Evolutionary conservation across 92 coral and sea anemone species (phyloP).

Genomic region (Parazoanthus darwini): DNA sequence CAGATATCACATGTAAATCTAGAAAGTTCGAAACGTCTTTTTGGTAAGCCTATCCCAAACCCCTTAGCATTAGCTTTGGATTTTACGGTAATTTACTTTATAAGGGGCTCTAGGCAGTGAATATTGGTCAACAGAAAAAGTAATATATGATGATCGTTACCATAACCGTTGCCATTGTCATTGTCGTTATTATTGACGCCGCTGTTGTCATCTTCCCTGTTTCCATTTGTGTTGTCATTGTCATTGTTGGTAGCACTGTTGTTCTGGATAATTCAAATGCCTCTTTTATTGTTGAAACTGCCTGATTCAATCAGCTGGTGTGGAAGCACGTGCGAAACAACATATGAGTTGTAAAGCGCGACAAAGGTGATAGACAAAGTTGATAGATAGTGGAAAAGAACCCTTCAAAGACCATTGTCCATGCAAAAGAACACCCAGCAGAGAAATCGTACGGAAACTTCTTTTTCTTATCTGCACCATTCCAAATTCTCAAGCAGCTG

Average conservation of each 20-base stretch:
- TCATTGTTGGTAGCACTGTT: not conserved
- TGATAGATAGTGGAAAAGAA: slow-evolving; percentile 88
- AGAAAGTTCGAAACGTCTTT: too few species aligned
- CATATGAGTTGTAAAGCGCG: slow-evolving; percentile 74
- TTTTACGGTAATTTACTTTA: too few species aligned
- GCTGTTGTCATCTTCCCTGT: too few species aligned
- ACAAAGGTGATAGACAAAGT: slow-evolving; percentile 63
- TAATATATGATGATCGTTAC: too few species aligned
- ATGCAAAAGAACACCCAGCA: slow-evolving; percentile 76
- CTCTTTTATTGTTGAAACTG: not conserved
- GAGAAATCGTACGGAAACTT: slow-evolving; percentile 70
- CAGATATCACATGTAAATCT: too few species aligned
- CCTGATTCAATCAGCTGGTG: not conserved
- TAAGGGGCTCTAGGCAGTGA: too few species aligned
- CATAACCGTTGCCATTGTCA: not conserved
- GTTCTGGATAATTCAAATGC: not conserved
- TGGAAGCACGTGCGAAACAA: slow-evolving; percentile 18
- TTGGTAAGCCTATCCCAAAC: too few species aligned
- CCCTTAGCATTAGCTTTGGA: too few species aligned
- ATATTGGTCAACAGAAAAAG: too few species aligned
- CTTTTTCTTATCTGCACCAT: not conserved
- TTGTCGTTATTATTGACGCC: not conserved
- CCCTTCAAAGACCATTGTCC: slow-evolving; percentile 88
- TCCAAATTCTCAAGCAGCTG: slow-evolving; percentile 25
- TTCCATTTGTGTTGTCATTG: not conserved